Evolutionary conservation across 2,797 vertebrate species (phyloP).

Genomic region (Pseudomugil gertrudae): DNA sequence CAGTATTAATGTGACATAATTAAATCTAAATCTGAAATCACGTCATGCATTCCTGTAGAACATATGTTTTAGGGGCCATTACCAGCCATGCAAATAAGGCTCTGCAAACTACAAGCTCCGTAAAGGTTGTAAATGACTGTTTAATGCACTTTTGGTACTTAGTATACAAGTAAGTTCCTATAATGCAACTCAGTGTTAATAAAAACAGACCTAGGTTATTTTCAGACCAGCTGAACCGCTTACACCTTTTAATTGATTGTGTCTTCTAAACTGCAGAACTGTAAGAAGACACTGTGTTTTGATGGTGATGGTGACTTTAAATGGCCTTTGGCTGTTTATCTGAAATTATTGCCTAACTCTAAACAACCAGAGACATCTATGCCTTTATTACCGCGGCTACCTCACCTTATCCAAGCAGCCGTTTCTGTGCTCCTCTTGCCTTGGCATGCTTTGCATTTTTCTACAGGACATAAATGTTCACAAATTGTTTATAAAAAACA

Average conservation of each 20-base stretch:
- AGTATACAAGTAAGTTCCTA: conserved; percentile 9
- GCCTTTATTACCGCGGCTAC: conserved; percentile 9
- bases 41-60: conserved; percentile 10
- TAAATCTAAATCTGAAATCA: conserved; percentile 28
- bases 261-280: conserved; percentile 14
- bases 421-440: conserved; percentile 60
- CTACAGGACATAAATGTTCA: conserved; percentile 45
- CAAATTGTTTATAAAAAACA: conserved; percentile 12
- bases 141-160: neutral
- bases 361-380: conserved; percentile 1
- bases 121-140: neutral
- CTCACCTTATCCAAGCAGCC: conserved; percentile 24
- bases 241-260: neutral
- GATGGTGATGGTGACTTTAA: conserved; percentile 31
- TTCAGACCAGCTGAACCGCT: neutral
- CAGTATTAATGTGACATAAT: conserved; percentile 29
- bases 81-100: neutral
- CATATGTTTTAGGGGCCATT: neutral
- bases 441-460: conserved; percentile 74
- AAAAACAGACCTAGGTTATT: neutral
- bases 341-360: conserved; percentile 8
- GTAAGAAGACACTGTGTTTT: conserved; percentile 24
- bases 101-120: neutral
- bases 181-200: neutral
- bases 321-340: neutral